Base-by-base conservation (phyloP, 2,797 vertebrate genomes). In the Coilia nasus region DNA sequence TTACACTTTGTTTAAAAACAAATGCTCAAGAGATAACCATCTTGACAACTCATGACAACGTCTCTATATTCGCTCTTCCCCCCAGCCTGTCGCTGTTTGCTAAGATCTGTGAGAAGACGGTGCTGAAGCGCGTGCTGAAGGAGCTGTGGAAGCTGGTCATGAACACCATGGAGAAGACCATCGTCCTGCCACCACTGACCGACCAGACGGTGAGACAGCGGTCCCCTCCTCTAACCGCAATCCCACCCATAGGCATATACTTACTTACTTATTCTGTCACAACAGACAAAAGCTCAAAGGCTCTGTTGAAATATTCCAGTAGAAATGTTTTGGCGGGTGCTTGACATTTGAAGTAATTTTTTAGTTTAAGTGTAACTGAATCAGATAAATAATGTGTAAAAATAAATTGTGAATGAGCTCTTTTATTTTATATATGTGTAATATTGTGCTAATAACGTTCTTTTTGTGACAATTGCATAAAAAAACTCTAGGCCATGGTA, bases 81-180 rank as follows among this genome's bases (percentile, higher is more conserved):
- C 41, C 59, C 88, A 99, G 98, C 93, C 94, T 99, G 92, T 98
- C 97, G 0, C 94, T 99, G 89, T 99, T 99, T 89, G 98, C 98
- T 87, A 99, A 99, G 93, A 99, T 99, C 95, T 99, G 98, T 0
- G 98, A 99, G 95, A 99, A 99, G 96, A 99, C 98, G 0, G 98
- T 99, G 87, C 94, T 99, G 94, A 99, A 99, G 89, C 96, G 98
- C 0, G 98, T 99, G 89, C 89, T 99, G 91, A 99, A 99, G 94
- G 98, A 99, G 91, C 94, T 99, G 71, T 99, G 98, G 98, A 99
- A 98, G 91, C 97, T 99, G 89, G 98, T 99, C 88, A 99, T 99
- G 98, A 99, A 99, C 95, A 99, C 97, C 7, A 99, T 99, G 98
- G 98, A 99, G 94, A 99, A 98, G 94, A 98, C 97, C 28, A 98